These are phyloP conservation scores for Cherax quadricarinatus DNA, from an alignment of 1,140 invertebrate genomes.

Conservation along the genomic window DNA sequence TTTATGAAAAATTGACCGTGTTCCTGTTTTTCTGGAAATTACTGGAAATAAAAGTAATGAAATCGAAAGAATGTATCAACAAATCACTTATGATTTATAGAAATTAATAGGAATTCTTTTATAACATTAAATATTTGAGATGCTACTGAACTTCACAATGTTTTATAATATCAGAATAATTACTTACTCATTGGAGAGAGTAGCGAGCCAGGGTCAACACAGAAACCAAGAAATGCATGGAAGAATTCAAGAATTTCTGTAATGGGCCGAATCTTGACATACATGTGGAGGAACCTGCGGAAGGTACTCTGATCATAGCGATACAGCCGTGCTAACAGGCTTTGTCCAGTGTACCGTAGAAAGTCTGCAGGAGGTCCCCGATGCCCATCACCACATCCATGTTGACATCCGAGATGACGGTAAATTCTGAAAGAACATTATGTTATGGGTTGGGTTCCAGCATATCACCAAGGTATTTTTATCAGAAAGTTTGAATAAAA, in stretches of 20 bases:
- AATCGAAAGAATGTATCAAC: too few species aligned
- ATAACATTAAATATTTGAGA: too few species aligned
- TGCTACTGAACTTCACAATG: too few species aligned
- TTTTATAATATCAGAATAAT: background rate
- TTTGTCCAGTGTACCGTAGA: slow-evolving; percentile 90
- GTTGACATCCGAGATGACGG: slow-evolving; percentile 93
- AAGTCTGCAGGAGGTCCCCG: slow-evolving; percentile 93
- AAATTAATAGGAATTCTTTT: too few species aligned
- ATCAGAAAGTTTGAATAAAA: too few species aligned
- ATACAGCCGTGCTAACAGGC: slow-evolving; percentile 85
- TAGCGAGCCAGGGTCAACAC: slow-evolving; percentile 90
- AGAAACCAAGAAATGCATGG: slow-evolving; percentile 96
- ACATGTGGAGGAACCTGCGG: slow-evolving; percentile 84
- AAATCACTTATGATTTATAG: too few species aligned
- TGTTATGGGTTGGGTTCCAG: too few species aligned
- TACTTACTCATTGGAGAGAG: slow-evolving; percentile 70
- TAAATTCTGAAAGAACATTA: slow-evolving; percentile 82
- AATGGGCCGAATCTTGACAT: slow-evolving; percentile 86
- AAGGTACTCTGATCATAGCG: slow-evolving; percentile 78
- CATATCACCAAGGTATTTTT: too few species aligned
- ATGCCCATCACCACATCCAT: slow-evolving; percentile 89
- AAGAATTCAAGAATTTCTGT: slow-evolving; percentile 94
- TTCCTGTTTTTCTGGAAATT: too few species aligned
- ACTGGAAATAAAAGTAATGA: too few species aligned
- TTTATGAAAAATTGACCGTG: too few species aligned